Base-by-base conservation (phyloP, 1,140 invertebrate genomes). In the Brachionus plicatilis region DNA sequence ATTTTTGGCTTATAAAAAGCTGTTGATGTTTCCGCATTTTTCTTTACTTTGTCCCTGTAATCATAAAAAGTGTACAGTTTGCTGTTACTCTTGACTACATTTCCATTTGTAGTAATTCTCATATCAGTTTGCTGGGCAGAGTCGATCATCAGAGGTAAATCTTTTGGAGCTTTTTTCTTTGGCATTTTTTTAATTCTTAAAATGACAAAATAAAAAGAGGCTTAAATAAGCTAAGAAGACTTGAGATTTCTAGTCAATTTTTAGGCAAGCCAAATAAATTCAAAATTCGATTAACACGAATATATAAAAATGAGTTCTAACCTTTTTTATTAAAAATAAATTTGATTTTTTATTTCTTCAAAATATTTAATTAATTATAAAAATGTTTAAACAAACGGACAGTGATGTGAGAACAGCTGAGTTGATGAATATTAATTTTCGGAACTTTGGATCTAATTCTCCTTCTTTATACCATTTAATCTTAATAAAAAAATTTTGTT, bases 11-110 rank as follows among this genome's bases (percentile, higher is more conserved):
- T 60, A 9, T 60, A 60, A 20, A 60, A 60, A 60, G 53, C n/a
- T 9, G 53, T 60, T 60, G 53, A 60, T 60, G 53, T 41, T 14
- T 78, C 75, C 17, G 3, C 75, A 24, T 80, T 33, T 80, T 41
- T 29, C 17, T 56, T 80, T 20, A 43, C 24, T 56, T 33, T 29
- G 41, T 80, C 56, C 6, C 45, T 6, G 56, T 33, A 80, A 80
- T 80, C 76, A 41, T 80, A 80, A 65, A 80, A 80, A 29, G 76
- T 80, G 47, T 56, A 80, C 11, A 80, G 20, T 20, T 80, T 80
- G 8, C 17, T 17, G 37, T 80, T 80, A n/a, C 9, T 53, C 17
- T 43, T 37, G n/a, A 72, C 68, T 41, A 72, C 4, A 33, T 41
- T 72, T 1, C 41, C 37, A 72, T 43, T 72, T 72, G 29, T 8